These are phyloP conservation scores for Mallotus villosus DNA, from an alignment of 2,797 vertebrate species.

Conservation along the genomic window DNA sequence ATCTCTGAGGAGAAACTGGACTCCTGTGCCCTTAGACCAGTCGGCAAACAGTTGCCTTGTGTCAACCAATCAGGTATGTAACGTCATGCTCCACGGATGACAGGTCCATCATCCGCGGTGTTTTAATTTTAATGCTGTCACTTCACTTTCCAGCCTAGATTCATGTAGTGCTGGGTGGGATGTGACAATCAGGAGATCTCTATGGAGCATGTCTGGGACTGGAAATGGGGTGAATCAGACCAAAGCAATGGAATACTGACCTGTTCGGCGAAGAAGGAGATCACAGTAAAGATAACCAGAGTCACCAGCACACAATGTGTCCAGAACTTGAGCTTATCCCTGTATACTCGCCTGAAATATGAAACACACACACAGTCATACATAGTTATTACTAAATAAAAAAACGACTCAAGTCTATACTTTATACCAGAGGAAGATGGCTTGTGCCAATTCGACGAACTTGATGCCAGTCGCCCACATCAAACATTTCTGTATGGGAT, in stretches of 20 bases:
- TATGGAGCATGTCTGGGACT: conserved; percentile 9
- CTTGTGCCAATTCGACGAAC: neutral
- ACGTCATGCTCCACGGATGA: conserved; percentile 29
- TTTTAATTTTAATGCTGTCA: conserved; percentile 51
- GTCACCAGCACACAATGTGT: conserved; percentile 94
- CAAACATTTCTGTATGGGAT: neutral
- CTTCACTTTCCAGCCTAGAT: conserved; percentile 36
- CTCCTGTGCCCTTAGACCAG: conserved; percentile 37
- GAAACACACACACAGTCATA: neutral
- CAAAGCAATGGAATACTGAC: conserved; percentile 67
- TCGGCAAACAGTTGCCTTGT: conserved; percentile 25
- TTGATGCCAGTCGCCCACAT: neutral
- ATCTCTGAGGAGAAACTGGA: conserved; percentile 59
- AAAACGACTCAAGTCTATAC: neutral
- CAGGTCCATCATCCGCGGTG: conserved; percentile 1
- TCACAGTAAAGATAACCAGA: conserved; percentile 91
- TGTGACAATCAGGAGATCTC: conserved; percentile 20
- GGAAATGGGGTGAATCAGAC: conserved; percentile 24
- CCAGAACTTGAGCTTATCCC: conserved; percentile 98
- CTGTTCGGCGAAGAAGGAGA: conserved; percentile 99
- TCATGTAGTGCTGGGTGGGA: neutral
- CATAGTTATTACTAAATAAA: conserved; percentile 6
- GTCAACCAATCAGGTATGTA: conserved; percentile 34
- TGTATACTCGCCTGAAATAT: conserved; percentile 85
- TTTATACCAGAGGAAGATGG: neutral